These are phyloP conservation scores for Pissodes strobi DNA, from an alignment of 1,140 invertebrate species.

Conservation along the genomic window DNA sequence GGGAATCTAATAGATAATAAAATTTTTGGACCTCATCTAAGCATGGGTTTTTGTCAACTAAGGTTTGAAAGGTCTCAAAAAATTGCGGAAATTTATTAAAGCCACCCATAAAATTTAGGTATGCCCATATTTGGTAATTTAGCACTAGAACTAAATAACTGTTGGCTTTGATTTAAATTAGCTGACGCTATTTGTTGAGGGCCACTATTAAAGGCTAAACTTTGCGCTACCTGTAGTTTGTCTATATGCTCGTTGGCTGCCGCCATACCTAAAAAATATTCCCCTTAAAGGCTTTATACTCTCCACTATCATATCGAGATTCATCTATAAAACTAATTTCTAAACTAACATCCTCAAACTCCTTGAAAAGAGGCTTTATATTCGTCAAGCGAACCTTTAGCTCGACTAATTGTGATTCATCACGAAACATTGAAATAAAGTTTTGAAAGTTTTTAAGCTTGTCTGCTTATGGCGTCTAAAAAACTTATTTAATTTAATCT, in stretches of 20 bases:
- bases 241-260: not conserved
- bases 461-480: not conserved
- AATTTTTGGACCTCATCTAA: not conserved
- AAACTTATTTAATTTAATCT: too few species aligned
- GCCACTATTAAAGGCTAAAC: not conserved
- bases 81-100: not conserved
- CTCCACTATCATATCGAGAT: not conserved
- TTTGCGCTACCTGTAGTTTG: not conserved
- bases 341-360: not conserved
- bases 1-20: not conserved
- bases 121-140: too few species aligned
- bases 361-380: too few species aligned
- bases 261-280: not conserved
- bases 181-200: not conserved
- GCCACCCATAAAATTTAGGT: not conserved
- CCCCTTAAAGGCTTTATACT: not conserved
- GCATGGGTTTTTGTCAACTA: not conserved
- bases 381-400: not conserved
- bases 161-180: too few species aligned
- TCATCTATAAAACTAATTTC: too few species aligned
- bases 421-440: not conserved
- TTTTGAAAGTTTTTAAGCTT: too few species aligned
- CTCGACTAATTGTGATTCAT: not conserved
- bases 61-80: too few species aligned
- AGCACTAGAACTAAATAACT: too few species aligned